These are phyloP conservation scores for Aphelenchoides fujianensis DNA, from an alignment of 1,140 invertebrate species.

Conservation along the genomic window DNA sequence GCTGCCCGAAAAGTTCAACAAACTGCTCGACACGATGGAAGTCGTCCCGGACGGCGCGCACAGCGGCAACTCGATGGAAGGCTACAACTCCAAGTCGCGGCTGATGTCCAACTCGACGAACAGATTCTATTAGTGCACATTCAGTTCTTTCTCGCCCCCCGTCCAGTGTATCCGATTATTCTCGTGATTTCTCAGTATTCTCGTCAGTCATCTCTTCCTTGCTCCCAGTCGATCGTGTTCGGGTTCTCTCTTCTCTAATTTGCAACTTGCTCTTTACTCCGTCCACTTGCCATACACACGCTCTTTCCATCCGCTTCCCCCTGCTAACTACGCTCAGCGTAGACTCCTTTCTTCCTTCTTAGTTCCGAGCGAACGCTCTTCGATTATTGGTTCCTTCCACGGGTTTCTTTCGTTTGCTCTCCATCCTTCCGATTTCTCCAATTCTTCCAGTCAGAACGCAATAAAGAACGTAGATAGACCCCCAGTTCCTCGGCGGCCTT, in stretches of 20 bases:
- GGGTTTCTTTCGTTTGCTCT: too few species aligned
- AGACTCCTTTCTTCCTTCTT: too few species aligned
- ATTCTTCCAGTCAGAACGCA: too few species aligned
- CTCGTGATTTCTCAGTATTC: slow-evolving; percentile 9
- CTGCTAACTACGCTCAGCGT: too few species aligned
- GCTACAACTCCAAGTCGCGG: slow-evolving; percentile 40
- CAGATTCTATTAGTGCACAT: slow-evolving; percentile 39
- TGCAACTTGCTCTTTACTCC: too few species aligned
- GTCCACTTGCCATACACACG: too few species aligned
- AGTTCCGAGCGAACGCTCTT: too few species aligned
- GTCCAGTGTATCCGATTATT: neutral
- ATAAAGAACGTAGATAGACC: too few species aligned
- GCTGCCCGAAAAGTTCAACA: slow-evolving; percentile 50
- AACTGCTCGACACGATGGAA: slow-evolving; percentile 52
- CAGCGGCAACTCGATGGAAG: slow-evolving; percentile 37
- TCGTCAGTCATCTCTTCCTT: neutral
- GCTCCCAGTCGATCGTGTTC: neutral
- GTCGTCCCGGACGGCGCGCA: slow-evolving; percentile 31
- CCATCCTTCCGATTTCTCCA: too few species aligned
- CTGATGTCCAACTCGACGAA: slow-evolving; percentile 41
- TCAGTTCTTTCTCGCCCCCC: neutral
- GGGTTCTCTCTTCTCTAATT: slow-evolving; percentile 8
- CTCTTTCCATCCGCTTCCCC: too few species aligned
- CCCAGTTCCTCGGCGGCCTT: too few species aligned
- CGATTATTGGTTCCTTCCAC: too few species aligned